Conservation (phyloP, 2,888 invertebrate genomes). For the Drosophila anceps region DNA sequence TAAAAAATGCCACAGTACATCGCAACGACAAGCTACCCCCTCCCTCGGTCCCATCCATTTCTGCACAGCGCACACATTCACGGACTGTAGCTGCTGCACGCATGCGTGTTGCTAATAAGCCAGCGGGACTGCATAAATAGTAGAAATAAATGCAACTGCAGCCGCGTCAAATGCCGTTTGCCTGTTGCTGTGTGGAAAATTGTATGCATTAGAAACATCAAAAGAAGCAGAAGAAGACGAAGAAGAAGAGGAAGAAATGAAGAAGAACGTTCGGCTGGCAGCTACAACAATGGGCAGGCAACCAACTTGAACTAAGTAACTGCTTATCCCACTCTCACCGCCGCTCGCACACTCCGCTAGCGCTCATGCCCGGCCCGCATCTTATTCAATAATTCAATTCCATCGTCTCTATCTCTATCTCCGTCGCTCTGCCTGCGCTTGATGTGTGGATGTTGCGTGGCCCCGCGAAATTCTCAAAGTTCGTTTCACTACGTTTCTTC, state of each 20-base stretch:
- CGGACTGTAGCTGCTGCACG: slow-evolving; percentile 45
- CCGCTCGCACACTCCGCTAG: not conserved
- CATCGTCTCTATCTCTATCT: slow-evolving; percentile 24
- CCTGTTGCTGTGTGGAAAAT: slow-evolving; percentile 46
- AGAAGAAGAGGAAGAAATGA: slow-evolving; percentile 26
- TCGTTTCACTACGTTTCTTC: slow-evolving; percentile 68
- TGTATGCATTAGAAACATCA: slow-evolving; percentile 44
- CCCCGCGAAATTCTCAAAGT: slow-evolving; percentile 63
- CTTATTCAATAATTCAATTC: slow-evolving; percentile 61
- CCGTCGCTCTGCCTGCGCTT: slow-evolving; percentile 6
- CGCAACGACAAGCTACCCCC: not conserved
- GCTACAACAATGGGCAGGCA: slow-evolving; percentile 60
- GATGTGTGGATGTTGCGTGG: slow-evolving; percentile 42
- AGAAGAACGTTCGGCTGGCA: slow-evolving; percentile 26
- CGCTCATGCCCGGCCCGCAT: slow-evolving; percentile 42
- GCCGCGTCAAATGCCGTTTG: slow-evolving; percentile 59
- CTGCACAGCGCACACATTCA: no score
- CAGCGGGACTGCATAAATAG: slow-evolving; percentile 26
- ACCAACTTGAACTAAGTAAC: slow-evolving; percentile 70
- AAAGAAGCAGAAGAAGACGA: slow-evolving; percentile 10
- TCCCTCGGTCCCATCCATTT: not conserved
- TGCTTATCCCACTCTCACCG: slow-evolving; percentile 22
- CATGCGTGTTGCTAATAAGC: slow-evolving; percentile 71
- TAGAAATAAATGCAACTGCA: slow-evolving; percentile 35
- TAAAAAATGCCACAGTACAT: slow-evolving; percentile 35